phyloP scores from a whole-genome alignment of 1,140 invertebrate genomes.

The Trichonephila inaurata region DNA sequence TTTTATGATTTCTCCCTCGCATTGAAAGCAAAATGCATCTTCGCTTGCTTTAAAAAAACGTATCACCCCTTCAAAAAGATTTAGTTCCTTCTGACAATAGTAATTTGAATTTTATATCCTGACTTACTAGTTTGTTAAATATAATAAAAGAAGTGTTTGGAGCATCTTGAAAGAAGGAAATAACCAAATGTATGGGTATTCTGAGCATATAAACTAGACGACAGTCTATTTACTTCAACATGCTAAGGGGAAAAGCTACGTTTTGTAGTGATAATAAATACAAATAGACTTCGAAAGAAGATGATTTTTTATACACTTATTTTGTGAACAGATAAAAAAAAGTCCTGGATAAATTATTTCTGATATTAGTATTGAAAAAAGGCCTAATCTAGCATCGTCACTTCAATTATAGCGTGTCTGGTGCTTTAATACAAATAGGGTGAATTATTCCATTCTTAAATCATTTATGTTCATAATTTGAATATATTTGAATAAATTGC shows the following conservation, averaged over 20 bases:
- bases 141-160: neutral
- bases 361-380: no score
- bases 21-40: neutral
- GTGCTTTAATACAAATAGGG: no score
- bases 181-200: neutral
- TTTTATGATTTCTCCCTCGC: neutral
- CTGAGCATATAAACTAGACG: neutral
- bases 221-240: conserved; percentile 16
- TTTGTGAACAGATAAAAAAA: neutral
- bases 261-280: neutral
- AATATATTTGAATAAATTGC: no score
- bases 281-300: neutral
- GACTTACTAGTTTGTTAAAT: conserved; percentile 7
- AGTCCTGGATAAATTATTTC: no score
- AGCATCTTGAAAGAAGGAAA: neutral
- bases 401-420: no score
- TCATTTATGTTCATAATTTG: no score
- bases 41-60: neutral
- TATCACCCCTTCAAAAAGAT: neutral
- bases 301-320: neutral
- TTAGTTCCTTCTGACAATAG: neutral
- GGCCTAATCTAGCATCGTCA: no score
- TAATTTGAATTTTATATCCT: neutral
- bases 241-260: neutral
- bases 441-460: no score